Percentiles rank a stretch among this genome's conserved stretches.
These are phyloP conservation scores for Hydractinia echinata DNA, from an alignment of 30 jellyfish, hydroid and myxozoan genomes.

Conservation along the genomic window DNA sequence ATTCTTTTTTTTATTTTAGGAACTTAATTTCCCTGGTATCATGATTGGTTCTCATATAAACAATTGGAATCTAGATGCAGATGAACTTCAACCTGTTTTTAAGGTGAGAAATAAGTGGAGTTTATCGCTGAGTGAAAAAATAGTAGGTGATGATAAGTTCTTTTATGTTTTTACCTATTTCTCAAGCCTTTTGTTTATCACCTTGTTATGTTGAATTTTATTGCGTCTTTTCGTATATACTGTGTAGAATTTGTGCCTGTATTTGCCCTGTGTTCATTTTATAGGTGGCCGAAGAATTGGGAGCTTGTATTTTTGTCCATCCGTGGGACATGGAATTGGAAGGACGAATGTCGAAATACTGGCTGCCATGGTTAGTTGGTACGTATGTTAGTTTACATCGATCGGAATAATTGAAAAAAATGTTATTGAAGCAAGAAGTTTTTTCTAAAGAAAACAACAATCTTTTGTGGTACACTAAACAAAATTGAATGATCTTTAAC, in stretches of 20 bases:
- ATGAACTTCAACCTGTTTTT: slow-evolving; percentile 76
- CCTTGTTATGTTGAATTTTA: too few species aligned
- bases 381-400: background rate
- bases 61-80: slow-evolving; percentile 91
- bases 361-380: slow-evolving; percentile 99
- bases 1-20: slow-evolving; percentile 30
- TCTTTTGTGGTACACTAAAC: too few species aligned
- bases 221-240: background rate
- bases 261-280: background rate
- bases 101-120: slow-evolving; percentile 33
- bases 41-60: slow-evolving; percentile 89
- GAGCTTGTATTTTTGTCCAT: slow-evolving; percentile 77
- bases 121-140: background rate
- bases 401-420: background rate
- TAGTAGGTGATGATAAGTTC: background rate
- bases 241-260: background rate
- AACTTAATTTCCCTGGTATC: slow-evolving; percentile 71
- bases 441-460: too few species aligned
- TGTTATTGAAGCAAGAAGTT: too few species aligned
- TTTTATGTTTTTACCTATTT: background rate
- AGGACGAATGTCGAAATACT: slow-evolving; percentile 80
- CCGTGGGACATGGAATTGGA: slow-evolving; percentile 94
- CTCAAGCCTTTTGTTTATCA: background rate
- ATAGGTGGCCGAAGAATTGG: slow-evolving; percentile 90
- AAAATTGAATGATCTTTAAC: background rate